Evolutionary conservation across 2,113 vertebrate species (phyloP).

Genomic region (Campylorhamphus procurvoides): DNA sequence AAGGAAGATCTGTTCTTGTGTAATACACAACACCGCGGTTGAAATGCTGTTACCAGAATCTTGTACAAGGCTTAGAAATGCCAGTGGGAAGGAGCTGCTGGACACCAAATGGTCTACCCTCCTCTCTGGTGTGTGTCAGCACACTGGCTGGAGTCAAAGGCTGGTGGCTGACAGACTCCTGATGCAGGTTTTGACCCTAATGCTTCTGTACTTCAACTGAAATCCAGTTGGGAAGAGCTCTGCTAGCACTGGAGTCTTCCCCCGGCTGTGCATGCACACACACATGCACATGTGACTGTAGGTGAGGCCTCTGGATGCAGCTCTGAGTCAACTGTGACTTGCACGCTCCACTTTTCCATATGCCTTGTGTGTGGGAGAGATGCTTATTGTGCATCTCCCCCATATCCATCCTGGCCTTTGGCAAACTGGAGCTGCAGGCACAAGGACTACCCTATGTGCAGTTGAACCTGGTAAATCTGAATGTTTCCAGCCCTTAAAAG

Average conservation of each 20-base stretch:
- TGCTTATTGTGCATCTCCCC: constrained; percentile 1
- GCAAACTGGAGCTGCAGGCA: constrained; percentile 28
- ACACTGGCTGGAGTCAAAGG: constrained; percentile 22
- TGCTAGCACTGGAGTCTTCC: not conserved
- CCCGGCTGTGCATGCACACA: not conserved
- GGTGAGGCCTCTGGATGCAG: constrained; percentile 4
- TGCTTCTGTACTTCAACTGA: not conserved
- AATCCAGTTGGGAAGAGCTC: not conserved
- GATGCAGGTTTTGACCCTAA: constrained; percentile 24
- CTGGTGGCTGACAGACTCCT: constrained; percentile 12
- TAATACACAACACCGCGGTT: constrained; percentile 1
- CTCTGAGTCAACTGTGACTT: constrained; percentile 17
- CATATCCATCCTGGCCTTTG: constrained; percentile 12
- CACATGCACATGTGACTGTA: not conserved
- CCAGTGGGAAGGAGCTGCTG: constrained; percentile 24
- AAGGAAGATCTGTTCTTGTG: constrained; percentile 66
- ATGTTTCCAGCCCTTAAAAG: not conserved
- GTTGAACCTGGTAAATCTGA: constrained; percentile 69
- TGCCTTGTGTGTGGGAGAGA: not conserved
- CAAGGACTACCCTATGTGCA: not conserved
- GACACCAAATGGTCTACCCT: not conserved
- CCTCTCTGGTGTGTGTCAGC: not conserved
- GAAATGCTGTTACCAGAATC: constrained; percentile 58
- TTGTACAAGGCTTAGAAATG: constrained; percentile 35
- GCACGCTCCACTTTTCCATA: not conserved